phyloP scores from a whole-genome alignment of 2,797 vertebrate genomes.

The Hirundo rustica region DNA sequence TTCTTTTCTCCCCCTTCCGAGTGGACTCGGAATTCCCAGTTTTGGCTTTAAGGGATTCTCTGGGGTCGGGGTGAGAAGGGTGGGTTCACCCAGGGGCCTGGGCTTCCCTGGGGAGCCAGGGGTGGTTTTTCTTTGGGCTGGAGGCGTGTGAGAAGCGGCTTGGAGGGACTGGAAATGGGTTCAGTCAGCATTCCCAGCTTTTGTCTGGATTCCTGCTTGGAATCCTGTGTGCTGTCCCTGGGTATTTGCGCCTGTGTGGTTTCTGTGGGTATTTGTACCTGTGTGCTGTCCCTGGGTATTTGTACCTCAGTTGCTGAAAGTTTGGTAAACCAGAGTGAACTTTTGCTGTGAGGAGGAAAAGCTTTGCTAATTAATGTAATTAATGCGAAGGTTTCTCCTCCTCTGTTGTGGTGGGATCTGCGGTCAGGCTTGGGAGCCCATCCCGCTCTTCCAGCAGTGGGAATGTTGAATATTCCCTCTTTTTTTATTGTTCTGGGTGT shows the following conservation, averaged over 20 bases:
- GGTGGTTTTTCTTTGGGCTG: background rate
- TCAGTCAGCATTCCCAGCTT: background rate
- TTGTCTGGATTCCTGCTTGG: background rate
- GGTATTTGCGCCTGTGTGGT: background rate
- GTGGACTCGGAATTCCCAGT: background rate
- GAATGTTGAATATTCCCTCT: background rate
- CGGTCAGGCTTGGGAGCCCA: background rate
- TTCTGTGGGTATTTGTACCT: too few species aligned
- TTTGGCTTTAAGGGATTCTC: background rate
- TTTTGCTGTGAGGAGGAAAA: background rate
- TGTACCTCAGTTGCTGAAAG: background rate
- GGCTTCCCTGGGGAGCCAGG: background rate
- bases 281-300: too few species aligned
- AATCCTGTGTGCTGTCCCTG: background rate
- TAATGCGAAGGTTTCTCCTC: background rate
- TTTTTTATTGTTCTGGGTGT: background rate
- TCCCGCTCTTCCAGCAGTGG: background rate
- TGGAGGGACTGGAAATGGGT: background rate
- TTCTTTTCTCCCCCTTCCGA: background rate
- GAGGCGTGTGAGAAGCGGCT: background rate
- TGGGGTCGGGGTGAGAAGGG: background rate
- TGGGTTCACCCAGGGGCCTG: background rate
- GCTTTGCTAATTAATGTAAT: background rate
- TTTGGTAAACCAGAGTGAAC: background rate
- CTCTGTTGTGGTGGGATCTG: background rate